Conservation (phyloP, 2,797 vertebrate genomes). For the Notolepis coatsorum region DNA sequence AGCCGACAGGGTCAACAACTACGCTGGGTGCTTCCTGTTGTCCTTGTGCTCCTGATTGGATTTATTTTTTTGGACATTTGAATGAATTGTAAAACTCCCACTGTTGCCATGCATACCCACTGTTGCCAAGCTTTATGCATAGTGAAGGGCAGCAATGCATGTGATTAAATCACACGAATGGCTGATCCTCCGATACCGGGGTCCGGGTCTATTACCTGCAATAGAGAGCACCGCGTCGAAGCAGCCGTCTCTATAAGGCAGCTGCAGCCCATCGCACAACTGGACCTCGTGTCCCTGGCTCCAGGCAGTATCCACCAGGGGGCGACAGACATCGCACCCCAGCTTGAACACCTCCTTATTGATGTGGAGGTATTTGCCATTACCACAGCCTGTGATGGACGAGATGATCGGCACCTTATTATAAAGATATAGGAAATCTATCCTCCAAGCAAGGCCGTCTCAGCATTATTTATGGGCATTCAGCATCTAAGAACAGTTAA, state of each 20-base stretch:
- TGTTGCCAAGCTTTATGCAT: slow-evolving; percentile 46
- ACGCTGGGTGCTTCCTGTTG: slow-evolving; percentile 22
- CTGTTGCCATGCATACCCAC: slow-evolving; percentile 19
- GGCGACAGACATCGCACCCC: slow-evolving; percentile 80
- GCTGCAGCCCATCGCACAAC: slow-evolving; percentile 73
- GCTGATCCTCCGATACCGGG: no score
- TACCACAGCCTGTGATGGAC: slow-evolving; percentile 80
- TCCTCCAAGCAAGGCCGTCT: no score
- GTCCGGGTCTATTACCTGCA: slow-evolving; percentile 59
- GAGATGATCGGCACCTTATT: background rate
- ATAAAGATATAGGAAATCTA: background rate
- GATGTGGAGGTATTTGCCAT: slow-evolving; percentile 87
- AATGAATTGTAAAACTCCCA: slow-evolving; percentile 35
- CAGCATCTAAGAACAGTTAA: background rate
- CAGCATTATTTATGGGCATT: background rate
- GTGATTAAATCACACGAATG: background rate
- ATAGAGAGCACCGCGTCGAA: slow-evolving; percentile 81
- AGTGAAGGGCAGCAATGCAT: background rate
- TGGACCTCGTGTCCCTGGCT: slow-evolving; percentile 79
- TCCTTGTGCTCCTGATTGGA: slow-evolving; percentile 32
- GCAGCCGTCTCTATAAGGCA: slow-evolving; percentile 79
- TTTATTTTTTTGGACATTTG: slow-evolving; percentile 26
- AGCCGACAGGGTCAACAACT: slow-evolving; percentile 15
- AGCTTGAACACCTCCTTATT: slow-evolving; percentile 82
- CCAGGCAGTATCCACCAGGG: slow-evolving; percentile 81